Evolutionary conservation across 2,888 invertebrate genomes (phyloP).

Genomic region (Torymus auratus): DNA sequence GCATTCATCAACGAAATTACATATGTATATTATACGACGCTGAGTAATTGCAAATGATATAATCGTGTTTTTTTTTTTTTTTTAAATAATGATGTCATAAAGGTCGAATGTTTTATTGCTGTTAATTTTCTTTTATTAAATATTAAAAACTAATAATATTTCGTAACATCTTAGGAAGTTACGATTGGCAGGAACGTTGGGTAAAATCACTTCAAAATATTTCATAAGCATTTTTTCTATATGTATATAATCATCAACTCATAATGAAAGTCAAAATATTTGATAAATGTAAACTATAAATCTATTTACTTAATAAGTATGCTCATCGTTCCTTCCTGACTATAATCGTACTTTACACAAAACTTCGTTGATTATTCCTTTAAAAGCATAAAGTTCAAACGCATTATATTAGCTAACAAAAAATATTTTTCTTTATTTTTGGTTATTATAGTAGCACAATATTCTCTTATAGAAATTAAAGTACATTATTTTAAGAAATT

Average conservation of each 20-base stretch:
- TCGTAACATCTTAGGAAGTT: constrained; percentile 41
- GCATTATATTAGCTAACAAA: constrained; percentile 34
- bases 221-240: constrained; percentile 34
- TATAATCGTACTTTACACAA: constrained; percentile 25
- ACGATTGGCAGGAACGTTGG: constrained; percentile 50
- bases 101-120: constrained; percentile 38
- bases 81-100: constrained; percentile 16
- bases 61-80: constrained; percentile 21
- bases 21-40: constrained; percentile 5
- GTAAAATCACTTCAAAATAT: constrained; percentile 50
- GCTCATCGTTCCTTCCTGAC: constrained; percentile 41
- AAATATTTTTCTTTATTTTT: constrained; percentile 39
- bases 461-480: constrained; percentile 35
- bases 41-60: constrained; percentile 25
- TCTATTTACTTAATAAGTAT: constrained; percentile 43
- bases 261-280: constrained; percentile 41
- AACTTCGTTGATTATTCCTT: constrained; percentile 23
- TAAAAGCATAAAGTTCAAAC: constrained; percentile 35
- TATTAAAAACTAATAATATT: constrained; percentile 47
- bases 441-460: constrained; percentile 33
- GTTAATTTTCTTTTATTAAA: constrained; percentile 25
- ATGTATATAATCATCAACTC: constrained; percentile 26
- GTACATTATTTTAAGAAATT: constrained; percentile 21
- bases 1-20: constrained; percentile 33
- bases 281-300: constrained; percentile 40